phyloP scores from a whole-genome alignment of 2,113 vertebrate species.

The Tupaia tana region DNA sequence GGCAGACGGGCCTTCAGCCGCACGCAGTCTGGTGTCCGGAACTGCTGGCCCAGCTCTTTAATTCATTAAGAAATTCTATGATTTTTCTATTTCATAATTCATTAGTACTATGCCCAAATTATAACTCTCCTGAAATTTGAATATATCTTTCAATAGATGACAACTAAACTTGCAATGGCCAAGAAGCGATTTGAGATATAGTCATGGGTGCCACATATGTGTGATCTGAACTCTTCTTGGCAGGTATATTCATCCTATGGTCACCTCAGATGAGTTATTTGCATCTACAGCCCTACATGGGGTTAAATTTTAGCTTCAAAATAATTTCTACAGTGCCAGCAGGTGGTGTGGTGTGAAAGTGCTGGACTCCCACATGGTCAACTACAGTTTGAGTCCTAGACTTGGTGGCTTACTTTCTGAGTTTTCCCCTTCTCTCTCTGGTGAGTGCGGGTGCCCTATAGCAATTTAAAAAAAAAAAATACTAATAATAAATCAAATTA shows the following conservation, averaged over 20 bases:
- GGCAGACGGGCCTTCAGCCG: no score
- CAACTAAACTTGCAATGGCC: background rate
- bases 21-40: no score
- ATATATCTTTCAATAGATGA: background rate
- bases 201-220: background rate
- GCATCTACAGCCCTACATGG: background rate
- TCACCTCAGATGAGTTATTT: background rate
- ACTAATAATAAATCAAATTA: no score
- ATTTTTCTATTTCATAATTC: slow-evolving; percentile 32
- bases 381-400: no score
- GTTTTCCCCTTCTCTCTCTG: no score
- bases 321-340: background rate
- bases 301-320: slow-evolving; percentile 33
- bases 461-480: no score
- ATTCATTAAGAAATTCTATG: background rate
- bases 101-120: background rate
- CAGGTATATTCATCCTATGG: background rate
- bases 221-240: background rate
- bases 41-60: background rate
- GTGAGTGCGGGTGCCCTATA: no score
- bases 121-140: slow-evolving; percentile 34
- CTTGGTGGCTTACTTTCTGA: no score
- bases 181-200: background rate
- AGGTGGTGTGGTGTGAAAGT: no score
- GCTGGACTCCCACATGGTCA: no score